Percentiles rank a stretch among this genome's conserved stretches.
Evolutionary conservation across 2,113 vertebrate species (phyloP).

Genomic region (Sialia sialis): DNA sequence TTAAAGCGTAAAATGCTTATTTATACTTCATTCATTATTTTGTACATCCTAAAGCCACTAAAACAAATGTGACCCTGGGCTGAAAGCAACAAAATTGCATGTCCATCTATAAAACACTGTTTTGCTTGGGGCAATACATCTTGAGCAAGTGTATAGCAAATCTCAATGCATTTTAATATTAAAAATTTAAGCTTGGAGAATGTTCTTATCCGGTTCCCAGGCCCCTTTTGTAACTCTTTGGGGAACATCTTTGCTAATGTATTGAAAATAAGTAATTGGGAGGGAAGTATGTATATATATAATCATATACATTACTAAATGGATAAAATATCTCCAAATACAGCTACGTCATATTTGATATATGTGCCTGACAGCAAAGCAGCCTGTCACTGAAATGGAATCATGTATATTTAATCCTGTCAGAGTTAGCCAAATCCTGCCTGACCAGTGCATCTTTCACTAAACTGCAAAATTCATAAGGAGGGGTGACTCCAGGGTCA

Average conservation of each 20-base stretch:
- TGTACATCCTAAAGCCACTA: not conserved
- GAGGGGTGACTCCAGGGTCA: slow-evolving; percentile 33
- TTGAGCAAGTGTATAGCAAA: slow-evolving; percentile 77
- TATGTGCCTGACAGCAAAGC: slow-evolving; percentile 18
- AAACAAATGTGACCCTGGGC: slow-evolving; percentile 3
- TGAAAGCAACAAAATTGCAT: slow-evolving; percentile 49
- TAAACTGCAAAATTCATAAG: slow-evolving; percentile 62
- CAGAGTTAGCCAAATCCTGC: slow-evolving; percentile 47
- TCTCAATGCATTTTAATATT: slow-evolving; percentile 81
- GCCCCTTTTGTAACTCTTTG: slow-evolving; percentile 34
- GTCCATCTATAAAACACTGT: slow-evolving; percentile 77
- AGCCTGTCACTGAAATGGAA: slow-evolving; percentile 33
- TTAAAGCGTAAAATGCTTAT: not conserved
- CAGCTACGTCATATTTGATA: slow-evolving; percentile 6
- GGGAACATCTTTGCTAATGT: slow-evolving; percentile 38
- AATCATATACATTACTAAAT: slow-evolving; percentile 52
- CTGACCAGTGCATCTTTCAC: slow-evolving; percentile 56
- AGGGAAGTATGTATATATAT: not conserved
- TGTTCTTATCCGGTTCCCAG: slow-evolving; percentile 67
- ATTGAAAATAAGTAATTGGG: slow-evolving; percentile 36
- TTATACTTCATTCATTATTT: slow-evolving; percentile 11
- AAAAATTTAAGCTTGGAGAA: slow-evolving; percentile 81
- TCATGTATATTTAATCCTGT: slow-evolving; percentile 54
- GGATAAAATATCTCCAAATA: slow-evolving; percentile 44
- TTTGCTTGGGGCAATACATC: slow-evolving; percentile 82